Conservation (phyloP, 2,888 invertebrate genomes). For the Allygus modestus region DNA sequence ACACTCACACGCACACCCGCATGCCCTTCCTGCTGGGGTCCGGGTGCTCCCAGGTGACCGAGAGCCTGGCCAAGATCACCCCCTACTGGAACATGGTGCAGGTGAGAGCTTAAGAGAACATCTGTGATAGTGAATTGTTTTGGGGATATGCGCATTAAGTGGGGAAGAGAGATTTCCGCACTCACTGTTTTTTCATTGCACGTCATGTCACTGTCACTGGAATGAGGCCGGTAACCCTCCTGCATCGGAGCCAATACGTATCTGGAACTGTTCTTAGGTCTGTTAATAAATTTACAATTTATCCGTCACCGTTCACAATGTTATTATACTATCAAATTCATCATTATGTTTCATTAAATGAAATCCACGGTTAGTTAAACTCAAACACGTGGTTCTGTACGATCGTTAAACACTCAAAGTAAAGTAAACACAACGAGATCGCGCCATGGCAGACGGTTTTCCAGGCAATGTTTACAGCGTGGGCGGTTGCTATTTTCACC, state of each 20-base stretch:
- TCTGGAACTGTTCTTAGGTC: too few relatives aligned
- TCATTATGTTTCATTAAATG: not conserved
- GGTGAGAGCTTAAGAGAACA: too few relatives aligned
- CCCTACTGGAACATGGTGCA: constrained; percentile 96
- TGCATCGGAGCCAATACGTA: too few relatives aligned
- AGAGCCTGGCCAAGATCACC: constrained; percentile 93
- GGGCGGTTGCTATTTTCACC: not conserved
- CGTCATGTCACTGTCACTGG: too few relatives aligned
- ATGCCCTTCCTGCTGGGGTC: constrained; percentile 92
- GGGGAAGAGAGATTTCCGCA: too few relatives aligned
- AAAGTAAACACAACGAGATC: not conserved
- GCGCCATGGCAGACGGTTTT: not conserved
- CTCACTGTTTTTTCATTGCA: too few relatives aligned
- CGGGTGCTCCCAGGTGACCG: constrained; percentile 94
- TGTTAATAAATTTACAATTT: too few relatives aligned
- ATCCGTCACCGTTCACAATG: too few relatives aligned
- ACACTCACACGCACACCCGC: constrained; percentile 83
- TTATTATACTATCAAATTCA: not conserved
- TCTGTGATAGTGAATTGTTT: too few relatives aligned
- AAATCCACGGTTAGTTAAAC: not conserved
- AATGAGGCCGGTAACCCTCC: too few relatives aligned
- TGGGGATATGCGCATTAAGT: too few relatives aligned
- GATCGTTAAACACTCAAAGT: not conserved
- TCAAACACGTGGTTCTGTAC: not conserved
- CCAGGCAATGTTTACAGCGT: not conserved